Evolutionary conservation across 2,113 vertebrate genomes (phyloP), one percentile per base, ranked within the genome.

Genomic region (Agapornis roseicollis): DNA sequence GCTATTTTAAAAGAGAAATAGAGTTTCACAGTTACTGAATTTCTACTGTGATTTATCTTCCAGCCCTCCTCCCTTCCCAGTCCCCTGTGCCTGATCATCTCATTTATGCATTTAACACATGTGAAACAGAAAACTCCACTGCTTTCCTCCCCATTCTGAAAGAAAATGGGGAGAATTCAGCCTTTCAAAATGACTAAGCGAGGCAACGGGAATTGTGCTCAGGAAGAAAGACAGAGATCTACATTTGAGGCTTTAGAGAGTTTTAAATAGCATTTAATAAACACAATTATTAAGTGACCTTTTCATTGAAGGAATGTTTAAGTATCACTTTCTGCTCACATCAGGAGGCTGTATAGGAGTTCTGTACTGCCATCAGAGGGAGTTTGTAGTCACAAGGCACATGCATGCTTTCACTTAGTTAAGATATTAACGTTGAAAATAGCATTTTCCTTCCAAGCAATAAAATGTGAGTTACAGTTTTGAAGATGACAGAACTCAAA

Each of bases 61-160:
- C 69, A 96, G 33, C 15, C 31, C 22, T 92, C 24, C 70, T 90
- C 61, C 47, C 29, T 83, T 53, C 61, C 66, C 72, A 42, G 47
- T 92, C 65, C 41, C 70, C 89, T n/a, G 66, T 1, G 14, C 66
- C 80, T 76, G 77, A 93, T 44, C 47, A 20, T 84, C 80, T 90
- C 77, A 70, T 82, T 81, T 95, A 94, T 49, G 47, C 69, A 82
- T 96, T 96, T 94, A 76, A 79, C 77, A 94, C 88, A 87, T 27
- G 56, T 0, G 11, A 81, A 92, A 90, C 20, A 65, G 70, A 95
- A 86, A 86, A 90, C 49, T 72, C 35, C 37, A 56, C 33, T 84
- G 72, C 69, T 93, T 95, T 88, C 63, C 33, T 68, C 39, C 71
- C 37, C 4, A 4, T 56, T 93, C 77, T 81, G n/a, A 44, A 65